These are phyloP conservation scores for Notiomystis cincta DNA, from an alignment of 2,113 vertebrate species.

Conservation along the genomic window DNA sequence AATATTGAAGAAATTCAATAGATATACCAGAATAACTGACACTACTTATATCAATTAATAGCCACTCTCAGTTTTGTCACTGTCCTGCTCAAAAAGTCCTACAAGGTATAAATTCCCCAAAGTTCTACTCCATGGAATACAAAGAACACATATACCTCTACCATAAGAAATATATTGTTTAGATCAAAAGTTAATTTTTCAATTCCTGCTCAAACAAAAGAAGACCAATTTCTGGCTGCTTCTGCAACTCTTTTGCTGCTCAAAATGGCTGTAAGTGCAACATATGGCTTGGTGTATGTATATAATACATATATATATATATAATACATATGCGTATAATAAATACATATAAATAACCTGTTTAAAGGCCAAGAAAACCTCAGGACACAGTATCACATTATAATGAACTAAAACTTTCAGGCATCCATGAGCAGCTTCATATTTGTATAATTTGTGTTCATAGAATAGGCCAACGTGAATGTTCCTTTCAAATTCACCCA, in stretches of 20 bases:
- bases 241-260: not conserved
- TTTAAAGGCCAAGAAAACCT: not conserved
- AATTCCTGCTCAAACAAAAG: not conserved
- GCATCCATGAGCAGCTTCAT: not conserved
- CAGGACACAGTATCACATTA: not conserved
- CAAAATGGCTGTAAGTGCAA: not conserved
- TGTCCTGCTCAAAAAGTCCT: not conserved
- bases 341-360: accelerated
- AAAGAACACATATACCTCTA: not conserved
- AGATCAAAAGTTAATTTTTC: not conserved
- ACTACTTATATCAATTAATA: not conserved
- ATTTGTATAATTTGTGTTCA: not conserved
- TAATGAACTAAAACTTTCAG: not conserved
- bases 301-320: not conserved
- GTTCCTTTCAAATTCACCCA: not conserved
- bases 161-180: not conserved
- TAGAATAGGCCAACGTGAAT: not conserved
- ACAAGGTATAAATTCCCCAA: not conserved
- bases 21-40: not conserved
- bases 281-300: not conserved
- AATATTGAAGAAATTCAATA: not conserved
- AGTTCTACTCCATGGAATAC: not conserved
- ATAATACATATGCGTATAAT: too few species aligned
- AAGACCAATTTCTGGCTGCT: not conserved
- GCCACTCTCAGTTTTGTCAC: not conserved